Evolutionary conservation across 2,888 invertebrate species (phyloP), one percentile per base, ranked within the genome.

Genomic region (Keiferia lycopersicella): DNA sequence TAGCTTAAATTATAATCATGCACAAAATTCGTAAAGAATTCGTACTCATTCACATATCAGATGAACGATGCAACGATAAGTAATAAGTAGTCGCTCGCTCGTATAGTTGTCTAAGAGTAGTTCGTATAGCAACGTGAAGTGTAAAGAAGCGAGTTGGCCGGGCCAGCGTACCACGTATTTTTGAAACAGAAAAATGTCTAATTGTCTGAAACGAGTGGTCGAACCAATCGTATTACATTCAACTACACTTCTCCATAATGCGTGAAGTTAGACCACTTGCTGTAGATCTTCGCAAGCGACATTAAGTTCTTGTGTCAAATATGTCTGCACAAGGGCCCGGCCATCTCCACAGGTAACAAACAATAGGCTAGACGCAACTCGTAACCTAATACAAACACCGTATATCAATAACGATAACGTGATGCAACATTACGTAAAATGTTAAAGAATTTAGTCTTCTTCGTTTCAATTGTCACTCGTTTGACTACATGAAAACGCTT

Each of bases 361-460:
- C 77, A 76, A 74, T 70, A 73, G 70, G 73, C 79, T 70, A 75
- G 72, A 75, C 74, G 75, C 79, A 75, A 79, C 78, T 75, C 75
- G 80, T 83, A 81, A 81, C 79, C 77, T 83, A 82, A 78, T 82
- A 84, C 81, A 81, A 84, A 83, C 79, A 83, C 79, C 79, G 82
- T 86, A 84, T 84, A 89, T 82, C 82, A 84, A 84, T 80, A 87
- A 88, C 83, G 76, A 84, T 82, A 88, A 87, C 86, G 82, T 81
- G 86, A 80, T 87, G 87, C 86, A 90, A 89, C 87, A 91, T 87
- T 86, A 84, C 86, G 86, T 88, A 88, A 84, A 87, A 80, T 84
- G 83, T 85, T 84, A 85, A 56, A 86, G 88, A 87, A 87, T 91
- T 91, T 86, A 91, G 91, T 91, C 91, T 91, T 91, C 80, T 91